Percentiles rank a stretch among this genome's conserved stretches.
phyloP scores from a whole-genome alignment of 2,113 vertebrate species.

The Myotis brandtii region DNA sequence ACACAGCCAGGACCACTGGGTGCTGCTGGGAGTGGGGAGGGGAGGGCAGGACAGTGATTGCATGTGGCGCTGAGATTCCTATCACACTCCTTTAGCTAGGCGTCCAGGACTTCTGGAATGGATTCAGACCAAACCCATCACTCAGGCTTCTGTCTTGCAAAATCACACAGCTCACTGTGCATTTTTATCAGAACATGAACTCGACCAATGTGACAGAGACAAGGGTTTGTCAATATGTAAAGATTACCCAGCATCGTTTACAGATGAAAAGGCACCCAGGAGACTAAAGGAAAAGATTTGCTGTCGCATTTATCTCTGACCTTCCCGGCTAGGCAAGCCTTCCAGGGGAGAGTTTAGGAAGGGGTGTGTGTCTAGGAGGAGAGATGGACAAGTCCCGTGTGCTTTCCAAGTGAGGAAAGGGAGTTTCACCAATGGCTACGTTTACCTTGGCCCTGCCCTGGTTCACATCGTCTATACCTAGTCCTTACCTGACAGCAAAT shows the following conservation, averaged over 20 bases:
- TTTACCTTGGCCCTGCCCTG: background rate
- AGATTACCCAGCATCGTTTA: background rate
- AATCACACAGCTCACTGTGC: background rate
- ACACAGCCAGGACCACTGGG: background rate
- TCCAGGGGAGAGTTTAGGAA: background rate
- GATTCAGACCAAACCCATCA: background rate
- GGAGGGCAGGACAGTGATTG: background rate
- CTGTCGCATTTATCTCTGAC: background rate
- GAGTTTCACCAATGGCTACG: background rate
- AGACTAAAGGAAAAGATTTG: background rate
- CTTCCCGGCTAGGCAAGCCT: background rate
- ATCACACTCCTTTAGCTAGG: background rate
- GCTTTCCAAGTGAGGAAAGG: background rate
- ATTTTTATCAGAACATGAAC: background rate
- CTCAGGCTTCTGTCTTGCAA: background rate
- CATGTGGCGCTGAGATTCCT: fast-evolving
- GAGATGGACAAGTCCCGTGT: background rate
- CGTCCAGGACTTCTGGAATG: background rate
- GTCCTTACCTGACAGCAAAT: slow-evolving; percentile 4
- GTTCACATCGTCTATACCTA: background rate
- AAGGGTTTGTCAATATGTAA: background rate
- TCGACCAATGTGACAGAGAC: background rate
- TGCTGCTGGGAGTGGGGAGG: no score
- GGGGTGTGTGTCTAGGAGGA: background rate
- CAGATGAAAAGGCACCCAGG: background rate